Evolutionary conservation across 2,113 vertebrate genomes (phyloP), one percentile per base, ranked within the genome.

Genomic region (Sylvietta virens): DNA sequence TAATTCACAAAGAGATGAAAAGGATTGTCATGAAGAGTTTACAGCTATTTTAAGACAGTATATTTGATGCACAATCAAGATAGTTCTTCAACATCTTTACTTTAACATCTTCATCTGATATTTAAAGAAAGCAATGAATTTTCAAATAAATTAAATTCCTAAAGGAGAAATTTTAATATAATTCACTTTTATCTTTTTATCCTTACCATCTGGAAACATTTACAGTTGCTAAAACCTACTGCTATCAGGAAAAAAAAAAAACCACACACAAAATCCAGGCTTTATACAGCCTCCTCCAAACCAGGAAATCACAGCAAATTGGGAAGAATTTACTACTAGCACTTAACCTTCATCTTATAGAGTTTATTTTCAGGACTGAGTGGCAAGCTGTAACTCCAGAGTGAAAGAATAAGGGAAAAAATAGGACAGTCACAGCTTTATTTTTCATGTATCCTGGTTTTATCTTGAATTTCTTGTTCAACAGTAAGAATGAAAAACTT

Each of bases 151-250:
- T 76, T 77, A 77, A 80, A 80, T 33, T 79, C 23, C 57, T 73
- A 56, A 82, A 80, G 50, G 13, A 91, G 22, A 87, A 85, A 69
- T 42, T 67, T 74, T 81, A 69, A 69, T 82, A n/a, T 40, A 74
- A 83, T 20, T 92, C n/a, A 61, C 37, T 95, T 95, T 62, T 73
- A 87, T 80, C 54, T 92, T 74, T 85, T 90, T 87, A 89, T 73
- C 45, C n/a, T 71, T 65, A 61, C 30, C 81, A 90, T 83, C 74
- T 94, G 93, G 74, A 93, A 95, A 58, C 71, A 73, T 51, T 85
- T 85, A 86, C 18, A 51, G 42, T 54, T 61, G 24, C 47, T 94
- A 85, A 92, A 64, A 91, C 44, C 30, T 88, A 18, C 56, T 54
- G 47, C 28, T 74, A 85, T 44, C 31, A 61, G 57, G 24, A 44